Evolutionary conservation across 1,140 invertebrate genomes (phyloP), one percentile per base, ranked within the genome.

Genomic region (Cepaea nemoralis): DNA sequence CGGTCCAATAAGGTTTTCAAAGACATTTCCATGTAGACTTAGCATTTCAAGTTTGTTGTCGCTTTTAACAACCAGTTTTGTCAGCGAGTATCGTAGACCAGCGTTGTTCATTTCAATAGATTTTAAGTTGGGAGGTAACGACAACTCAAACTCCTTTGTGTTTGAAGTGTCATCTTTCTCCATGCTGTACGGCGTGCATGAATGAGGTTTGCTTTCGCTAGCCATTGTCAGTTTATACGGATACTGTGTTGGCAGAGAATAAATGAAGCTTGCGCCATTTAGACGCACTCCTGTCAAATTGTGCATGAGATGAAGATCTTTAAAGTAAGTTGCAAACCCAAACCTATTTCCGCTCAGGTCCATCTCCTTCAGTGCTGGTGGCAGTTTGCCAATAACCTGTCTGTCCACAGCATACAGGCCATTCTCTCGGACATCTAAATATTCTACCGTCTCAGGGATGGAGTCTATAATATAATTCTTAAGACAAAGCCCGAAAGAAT

Each of bases 61-160:
- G n/a, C 5, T 6, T 35, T 69, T 35, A 22, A 69, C 37, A 2
- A 16, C 14, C 10, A 69, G 37, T 12, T 69, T 69, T 14, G 66
- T 37, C 31, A 69, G 19, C 14, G 1, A 2, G 27, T 14, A 69
- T 16, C 37, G 31, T 39, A 69, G n/a, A 1, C 66, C 37, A 31
- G 66, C 66, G 31, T 37, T 69, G 19, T 69, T 69, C 66, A 69
- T 69, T 31, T 69, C 66, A 37, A 69, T 14, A 69, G 31, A 39
- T 35, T 69, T 35, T 5, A 69, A 33, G 1, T 69, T 69, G 14
- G 66, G 31, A 10, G 66, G 66, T 12, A 69, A 22, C 5, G 27
- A 6, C 3, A 69, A 33, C 35, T 35, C 66, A 37, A 69, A 69
- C 8, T 6, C 2, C 8, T 3, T 55, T 55, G 2, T 22, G 12